These are phyloP conservation scores for Numenius arquata DNA, from an alignment of 2,113 vertebrate species.

Conservation along the genomic window DNA sequence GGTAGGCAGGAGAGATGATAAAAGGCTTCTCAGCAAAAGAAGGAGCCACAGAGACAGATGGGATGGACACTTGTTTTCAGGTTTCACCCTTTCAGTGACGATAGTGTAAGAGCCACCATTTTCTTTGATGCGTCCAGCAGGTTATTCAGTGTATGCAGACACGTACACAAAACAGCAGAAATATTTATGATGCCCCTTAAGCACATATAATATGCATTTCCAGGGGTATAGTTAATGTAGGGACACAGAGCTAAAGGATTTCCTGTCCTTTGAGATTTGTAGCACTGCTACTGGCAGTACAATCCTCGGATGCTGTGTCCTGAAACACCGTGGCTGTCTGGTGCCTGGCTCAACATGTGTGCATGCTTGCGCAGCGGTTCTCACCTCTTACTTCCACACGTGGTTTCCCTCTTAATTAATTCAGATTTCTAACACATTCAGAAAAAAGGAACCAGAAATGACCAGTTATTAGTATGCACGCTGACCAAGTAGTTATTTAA, in stretches of 20 bases:
- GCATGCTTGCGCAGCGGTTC: background rate
- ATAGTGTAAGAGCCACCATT: background rate
- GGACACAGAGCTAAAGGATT: background rate
- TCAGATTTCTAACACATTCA: background rate
- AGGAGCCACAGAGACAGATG: background rate
- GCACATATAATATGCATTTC: background rate
- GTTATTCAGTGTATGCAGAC: background rate
- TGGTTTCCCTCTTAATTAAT: background rate
- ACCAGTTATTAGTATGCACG: background rate
- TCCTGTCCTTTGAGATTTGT: background rate
- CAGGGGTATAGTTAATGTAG: background rate
- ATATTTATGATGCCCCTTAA: background rate
- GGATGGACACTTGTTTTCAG: background rate
- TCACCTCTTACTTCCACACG: background rate
- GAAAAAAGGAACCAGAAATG: background rate
- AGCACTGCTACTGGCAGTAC: background rate
- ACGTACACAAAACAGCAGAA: background rate
- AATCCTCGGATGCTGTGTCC: no score
- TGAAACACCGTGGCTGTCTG: background rate
- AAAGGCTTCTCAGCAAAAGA: background rate
- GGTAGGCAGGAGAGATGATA: background rate
- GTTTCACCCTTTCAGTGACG: background rate
- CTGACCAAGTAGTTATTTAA: background rate
- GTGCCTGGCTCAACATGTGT: background rate
- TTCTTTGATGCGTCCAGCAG: background rate